A percentile compares a stretch with the other conserved stretches of the same genome.
phyloP scores from a whole-genome alignment of 2,797 vertebrate species.

The Balearica regulorum region DNA sequence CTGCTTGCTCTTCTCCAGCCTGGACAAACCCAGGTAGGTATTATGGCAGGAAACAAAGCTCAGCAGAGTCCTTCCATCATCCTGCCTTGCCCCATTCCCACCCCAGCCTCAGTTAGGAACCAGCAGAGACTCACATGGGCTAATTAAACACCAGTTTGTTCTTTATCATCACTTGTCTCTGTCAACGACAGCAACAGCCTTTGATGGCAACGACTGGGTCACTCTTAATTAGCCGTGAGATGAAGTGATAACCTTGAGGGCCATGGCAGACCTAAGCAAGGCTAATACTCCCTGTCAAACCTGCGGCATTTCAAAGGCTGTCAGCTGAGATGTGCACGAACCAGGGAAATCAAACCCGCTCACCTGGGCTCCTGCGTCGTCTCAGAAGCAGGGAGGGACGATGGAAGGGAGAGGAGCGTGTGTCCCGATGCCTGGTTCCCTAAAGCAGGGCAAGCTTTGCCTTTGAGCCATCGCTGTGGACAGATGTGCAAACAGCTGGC shows the following conservation, averaged over 20 bases:
- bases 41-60: not conserved
- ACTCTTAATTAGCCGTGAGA: not conserved
- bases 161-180: not conserved
- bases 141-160: not conserved
- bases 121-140: not conserved
- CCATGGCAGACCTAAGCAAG: not conserved
- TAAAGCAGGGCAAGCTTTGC: not conserved
- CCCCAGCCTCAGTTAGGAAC: not conserved
- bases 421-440: rapidly evolving
- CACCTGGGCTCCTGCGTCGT: rapidly evolving
- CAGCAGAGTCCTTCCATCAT: not conserved
- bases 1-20: not conserved
- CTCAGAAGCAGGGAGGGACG: not conserved
- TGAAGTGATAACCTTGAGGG: conserved; percentile 1
- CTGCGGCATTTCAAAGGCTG: not conserved
- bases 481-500: not conserved
- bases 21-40: not conserved
- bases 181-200: not conserved
- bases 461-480: not conserved
- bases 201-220: not conserved
- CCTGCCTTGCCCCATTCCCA: not conserved
- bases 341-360: not conserved
- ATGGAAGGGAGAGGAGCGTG: not conserved
- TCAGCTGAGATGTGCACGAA: not conserved
- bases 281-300: not conserved